These are phyloP conservation scores for Morpho deidamia DNA, from an alignment of 2,888 invertebrate genomes.

Conservation along the genomic window DNA sequence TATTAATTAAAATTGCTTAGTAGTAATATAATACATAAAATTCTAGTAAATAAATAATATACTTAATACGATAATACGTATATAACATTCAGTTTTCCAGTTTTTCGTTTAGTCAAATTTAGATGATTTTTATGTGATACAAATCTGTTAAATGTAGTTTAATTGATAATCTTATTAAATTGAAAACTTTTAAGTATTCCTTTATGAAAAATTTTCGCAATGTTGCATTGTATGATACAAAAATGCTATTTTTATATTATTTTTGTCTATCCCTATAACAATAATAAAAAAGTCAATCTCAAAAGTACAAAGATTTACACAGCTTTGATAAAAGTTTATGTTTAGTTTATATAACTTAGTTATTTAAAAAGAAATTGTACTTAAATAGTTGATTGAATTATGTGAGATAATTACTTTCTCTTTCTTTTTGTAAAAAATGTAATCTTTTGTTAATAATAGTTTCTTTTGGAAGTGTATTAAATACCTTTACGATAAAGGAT, in stretches of 20 bases:
- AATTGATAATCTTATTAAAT: too few species aligned
- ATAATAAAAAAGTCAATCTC: constrained; percentile 4
- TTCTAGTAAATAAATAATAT: too few species aligned
- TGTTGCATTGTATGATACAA: too few species aligned
- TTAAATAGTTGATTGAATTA: constrained; percentile 42
- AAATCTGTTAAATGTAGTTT: too few species aligned
- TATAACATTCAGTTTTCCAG: too few species aligned
- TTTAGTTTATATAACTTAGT: constrained; percentile 9
- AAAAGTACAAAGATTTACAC: constrained; percentile 17
- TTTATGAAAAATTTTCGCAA: too few species aligned
- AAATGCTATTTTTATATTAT: background rate
- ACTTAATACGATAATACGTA: too few species aligned
- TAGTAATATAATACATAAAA: too few species aligned
- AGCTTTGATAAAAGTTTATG: constrained; percentile 5
- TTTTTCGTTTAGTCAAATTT: too few species aligned
- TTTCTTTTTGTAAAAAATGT: constrained; percentile 26
- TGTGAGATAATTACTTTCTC: constrained; percentile 23
- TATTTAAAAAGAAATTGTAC: constrained; percentile 35
- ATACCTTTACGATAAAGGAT: constrained; percentile 31
- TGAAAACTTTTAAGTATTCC: too few species aligned
- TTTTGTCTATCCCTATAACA: background rate
- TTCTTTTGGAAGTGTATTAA: constrained; percentile 40
- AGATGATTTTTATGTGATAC: too few species aligned
- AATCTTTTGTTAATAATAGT: constrained; percentile 20
- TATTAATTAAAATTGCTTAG: too few species aligned